Evolutionary conservation across 2,797 vertebrate species (phyloP).

Genomic region (Pseudopleuronectes americanus): DNA sequence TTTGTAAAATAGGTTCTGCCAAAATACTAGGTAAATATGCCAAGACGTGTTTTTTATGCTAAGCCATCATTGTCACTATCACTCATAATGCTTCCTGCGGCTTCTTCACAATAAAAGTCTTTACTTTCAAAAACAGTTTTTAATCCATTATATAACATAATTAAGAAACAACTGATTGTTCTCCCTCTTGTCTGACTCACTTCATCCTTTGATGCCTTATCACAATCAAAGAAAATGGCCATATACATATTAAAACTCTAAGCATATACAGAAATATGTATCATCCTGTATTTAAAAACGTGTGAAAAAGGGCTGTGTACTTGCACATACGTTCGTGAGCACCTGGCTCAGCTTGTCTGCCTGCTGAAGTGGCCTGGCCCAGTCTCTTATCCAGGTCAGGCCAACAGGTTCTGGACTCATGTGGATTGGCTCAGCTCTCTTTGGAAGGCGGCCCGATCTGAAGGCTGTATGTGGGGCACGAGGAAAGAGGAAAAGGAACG

Average conservation of each 20-base stretch:
- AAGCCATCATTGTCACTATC: background rate
- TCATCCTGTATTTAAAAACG: background rate
- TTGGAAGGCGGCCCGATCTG: conserved; percentile 77
- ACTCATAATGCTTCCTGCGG: conserved; percentile 31
- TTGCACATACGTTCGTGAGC: conserved; percentile 2
- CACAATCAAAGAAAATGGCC: too few relatives aligned
- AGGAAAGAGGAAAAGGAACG: conserved; percentile 61
- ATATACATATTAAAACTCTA: too few relatives aligned
- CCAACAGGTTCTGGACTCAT: conserved; percentile 80
- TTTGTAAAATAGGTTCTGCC: background rate
- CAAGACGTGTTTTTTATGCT: too few relatives aligned
- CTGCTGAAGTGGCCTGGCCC: conserved; percentile 62
- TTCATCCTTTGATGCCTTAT: too few relatives aligned
- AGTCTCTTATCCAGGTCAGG: conserved; percentile 81
- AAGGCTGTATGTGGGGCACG: conserved; percentile 81
- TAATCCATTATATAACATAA: too few relatives aligned
- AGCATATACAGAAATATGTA: background rate
- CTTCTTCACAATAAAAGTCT: conserved; percentile 45
- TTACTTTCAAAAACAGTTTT: too few relatives aligned
- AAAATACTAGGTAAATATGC: too few relatives aligned
- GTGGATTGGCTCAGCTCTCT: conserved; percentile 77
- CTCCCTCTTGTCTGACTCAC: too few relatives aligned
- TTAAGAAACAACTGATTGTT: too few relatives aligned
- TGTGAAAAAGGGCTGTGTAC: background rate
- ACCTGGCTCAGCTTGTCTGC: conserved; percentile 48